phyloP scores from a whole-genome alignment of 2,113 vertebrate species.

The Uria aalge region DNA sequence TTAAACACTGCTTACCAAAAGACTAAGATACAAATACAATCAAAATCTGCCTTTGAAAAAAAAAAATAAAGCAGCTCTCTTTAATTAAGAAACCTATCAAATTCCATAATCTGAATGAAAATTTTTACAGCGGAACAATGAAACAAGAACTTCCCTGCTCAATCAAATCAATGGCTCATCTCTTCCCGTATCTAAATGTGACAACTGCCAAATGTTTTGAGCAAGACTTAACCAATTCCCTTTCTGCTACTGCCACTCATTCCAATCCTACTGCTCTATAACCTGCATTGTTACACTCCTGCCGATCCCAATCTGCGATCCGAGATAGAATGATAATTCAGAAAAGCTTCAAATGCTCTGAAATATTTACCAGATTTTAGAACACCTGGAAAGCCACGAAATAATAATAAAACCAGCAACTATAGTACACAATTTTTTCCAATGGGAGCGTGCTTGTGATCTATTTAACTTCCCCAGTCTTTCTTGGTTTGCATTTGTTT shows the following conservation, averaged over 20 bases:
- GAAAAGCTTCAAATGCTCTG: neutral
- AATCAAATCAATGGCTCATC: neutral
- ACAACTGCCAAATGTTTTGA: neutral
- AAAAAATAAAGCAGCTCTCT: neutral
- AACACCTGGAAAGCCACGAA: neutral
- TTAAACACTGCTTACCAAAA: neutral
- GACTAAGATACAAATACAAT: neutral
- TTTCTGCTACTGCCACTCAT: neutral
- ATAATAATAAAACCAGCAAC: neutral
- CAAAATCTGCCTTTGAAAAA: neutral
- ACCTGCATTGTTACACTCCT: neutral
- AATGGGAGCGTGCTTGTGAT: neutral
- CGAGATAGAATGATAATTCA: neutral
- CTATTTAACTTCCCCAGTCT: neutral
- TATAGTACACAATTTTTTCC: neutral
- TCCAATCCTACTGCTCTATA: neutral
- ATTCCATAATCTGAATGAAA: neutral
- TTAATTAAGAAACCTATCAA: neutral
- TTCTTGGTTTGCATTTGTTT: neutral
- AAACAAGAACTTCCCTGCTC: neutral
- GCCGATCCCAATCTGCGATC: rapidly evolving
- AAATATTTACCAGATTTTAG: neutral
- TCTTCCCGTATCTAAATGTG: neutral
- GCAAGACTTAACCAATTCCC: neutral
- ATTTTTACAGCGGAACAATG: neutral